Conservation (phyloP, 1,140 invertebrate genomes). For the Drosophila nikananu region DNA sequence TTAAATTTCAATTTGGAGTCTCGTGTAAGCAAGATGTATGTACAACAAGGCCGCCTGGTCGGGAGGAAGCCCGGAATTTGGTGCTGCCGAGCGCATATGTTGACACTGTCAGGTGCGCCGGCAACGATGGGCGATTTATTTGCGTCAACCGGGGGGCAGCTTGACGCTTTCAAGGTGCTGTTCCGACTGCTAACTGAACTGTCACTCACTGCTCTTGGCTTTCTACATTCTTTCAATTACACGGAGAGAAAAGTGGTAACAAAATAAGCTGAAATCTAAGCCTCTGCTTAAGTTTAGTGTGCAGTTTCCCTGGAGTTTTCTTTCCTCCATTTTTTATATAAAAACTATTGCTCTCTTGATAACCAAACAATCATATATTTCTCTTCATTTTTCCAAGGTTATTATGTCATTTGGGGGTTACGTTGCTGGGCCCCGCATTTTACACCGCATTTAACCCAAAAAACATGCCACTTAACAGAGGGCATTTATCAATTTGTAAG, state of each 20-base stretch:
- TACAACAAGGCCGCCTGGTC: conserved; percentile 50
- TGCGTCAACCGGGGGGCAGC: conserved; percentile 62
- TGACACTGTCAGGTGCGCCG: conserved; percentile 63
- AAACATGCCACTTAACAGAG: conserved; percentile 73
- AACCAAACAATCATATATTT: neutral
- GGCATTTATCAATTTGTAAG: conserved; percentile 73
- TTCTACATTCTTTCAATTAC: neutral
- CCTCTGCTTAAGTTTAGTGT: neutral
- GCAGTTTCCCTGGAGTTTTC: rapidly evolving
- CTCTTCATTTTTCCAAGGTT: conserved; percentile 15
- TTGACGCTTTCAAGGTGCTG: conserved; percentile 59
- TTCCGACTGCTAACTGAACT: conserved; percentile 68
- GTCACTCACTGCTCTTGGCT: conserved; percentile 61
- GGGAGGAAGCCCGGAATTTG: neutral
- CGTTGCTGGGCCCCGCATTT: conserved; percentile 52
- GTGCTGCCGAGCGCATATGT: conserved; percentile 53
- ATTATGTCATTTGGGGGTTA: conserved; percentile 61
- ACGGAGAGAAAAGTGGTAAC: neutral
- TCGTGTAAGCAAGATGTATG: conserved; percentile 77
- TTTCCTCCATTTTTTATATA: neutral
- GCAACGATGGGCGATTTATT: conserved; percentile 71
- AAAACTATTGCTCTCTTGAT: neutral
- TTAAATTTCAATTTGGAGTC: conserved; percentile 81
- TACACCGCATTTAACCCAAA: conserved; percentile 79
- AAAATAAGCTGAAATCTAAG: neutral